Conservation (phyloP, 1,140 invertebrate genomes). For the Apocrypta bakeri region DNA sequence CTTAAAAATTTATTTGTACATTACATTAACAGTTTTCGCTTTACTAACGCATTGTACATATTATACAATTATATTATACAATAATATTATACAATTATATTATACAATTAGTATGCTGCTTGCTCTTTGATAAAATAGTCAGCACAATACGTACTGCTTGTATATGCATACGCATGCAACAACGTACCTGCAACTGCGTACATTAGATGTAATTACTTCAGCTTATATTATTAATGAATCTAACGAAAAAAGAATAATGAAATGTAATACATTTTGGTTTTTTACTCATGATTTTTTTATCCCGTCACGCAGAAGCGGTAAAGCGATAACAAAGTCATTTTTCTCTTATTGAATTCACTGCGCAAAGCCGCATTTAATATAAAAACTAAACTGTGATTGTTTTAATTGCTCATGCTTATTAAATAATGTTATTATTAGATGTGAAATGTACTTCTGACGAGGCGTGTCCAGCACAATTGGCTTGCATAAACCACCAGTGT, state of each 20-base stretch:
- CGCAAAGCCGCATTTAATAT: not conserved
- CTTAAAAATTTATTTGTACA: not conserved
- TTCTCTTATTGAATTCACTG: not conserved
- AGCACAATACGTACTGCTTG: conserved; percentile 2
- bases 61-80: too few relatives aligned
- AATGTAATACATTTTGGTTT: too few relatives aligned
- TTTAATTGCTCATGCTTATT: conserved; percentile 53
- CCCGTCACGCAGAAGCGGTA: too few relatives aligned
- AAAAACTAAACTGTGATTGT: not conserved
- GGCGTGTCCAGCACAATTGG: conserved; percentile 83
- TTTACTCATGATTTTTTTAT: too few relatives aligned
- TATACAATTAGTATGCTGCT: not conserved
- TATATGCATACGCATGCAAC: not conserved
- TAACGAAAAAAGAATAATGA: conserved; percentile 14
- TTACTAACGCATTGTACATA: conserved; percentile 33
- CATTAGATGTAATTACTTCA: conserved; percentile 8
- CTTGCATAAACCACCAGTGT: conserved; percentile 86
- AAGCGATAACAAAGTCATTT: not conserved
- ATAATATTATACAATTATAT: too few relatives aligned
- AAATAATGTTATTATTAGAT: conserved; percentile 72
- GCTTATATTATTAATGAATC: conserved; percentile 9
- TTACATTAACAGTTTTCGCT: conserved; percentile 36
- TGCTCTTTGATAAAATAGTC: not conserved
- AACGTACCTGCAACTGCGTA: not conserved
- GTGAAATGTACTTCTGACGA: conserved; percentile 81